Evolutionary conservation across 2,888 invertebrate species (phyloP).

Genomic region (Epinotia ramella): DNA sequence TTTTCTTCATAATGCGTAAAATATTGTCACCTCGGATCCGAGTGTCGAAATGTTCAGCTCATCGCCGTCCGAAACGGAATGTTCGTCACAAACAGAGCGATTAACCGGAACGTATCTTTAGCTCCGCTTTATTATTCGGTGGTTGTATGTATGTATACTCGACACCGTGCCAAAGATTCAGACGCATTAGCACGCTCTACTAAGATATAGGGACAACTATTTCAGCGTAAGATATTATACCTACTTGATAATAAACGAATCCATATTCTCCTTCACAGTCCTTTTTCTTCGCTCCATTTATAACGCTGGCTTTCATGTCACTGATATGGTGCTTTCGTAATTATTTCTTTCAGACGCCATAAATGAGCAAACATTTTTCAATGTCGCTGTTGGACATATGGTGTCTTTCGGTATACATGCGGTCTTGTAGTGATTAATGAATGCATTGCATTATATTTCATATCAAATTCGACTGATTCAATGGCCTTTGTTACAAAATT

Average conservation of each 20-base stretch:
- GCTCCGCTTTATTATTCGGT: constrained; percentile 58
- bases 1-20: constrained; percentile 1
- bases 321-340: neutral
- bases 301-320: neutral
- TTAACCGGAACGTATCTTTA: constrained; percentile 63
- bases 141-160: constrained; percentile 57
- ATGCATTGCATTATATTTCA: constrained; percentile 9
- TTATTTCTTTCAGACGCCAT: neutral
- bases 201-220: constrained; percentile 64
- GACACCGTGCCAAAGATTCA: constrained; percentile 66
- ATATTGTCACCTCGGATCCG: constrained; percentile 26
- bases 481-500: constrained; percentile 49
- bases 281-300: constrained; percentile 6
- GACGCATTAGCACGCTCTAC: constrained; percentile 61
- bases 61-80: constrained; percentile 56
- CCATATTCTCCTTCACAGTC: constrained; percentile 45
- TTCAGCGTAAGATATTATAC: constrained; percentile 56
- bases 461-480: constrained; percentile 3
- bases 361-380: constrained; percentile 1
- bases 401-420: too few species aligned
- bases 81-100: constrained; percentile 68
- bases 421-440: constrained; percentile 12
- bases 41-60: constrained; percentile 54
- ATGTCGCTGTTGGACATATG: constrained; percentile 5
- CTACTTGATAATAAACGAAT: constrained; percentile 42